Evolutionary conservation across 1,140 invertebrate species (phyloP).

Genomic region (Bombus ignitus): DNA sequence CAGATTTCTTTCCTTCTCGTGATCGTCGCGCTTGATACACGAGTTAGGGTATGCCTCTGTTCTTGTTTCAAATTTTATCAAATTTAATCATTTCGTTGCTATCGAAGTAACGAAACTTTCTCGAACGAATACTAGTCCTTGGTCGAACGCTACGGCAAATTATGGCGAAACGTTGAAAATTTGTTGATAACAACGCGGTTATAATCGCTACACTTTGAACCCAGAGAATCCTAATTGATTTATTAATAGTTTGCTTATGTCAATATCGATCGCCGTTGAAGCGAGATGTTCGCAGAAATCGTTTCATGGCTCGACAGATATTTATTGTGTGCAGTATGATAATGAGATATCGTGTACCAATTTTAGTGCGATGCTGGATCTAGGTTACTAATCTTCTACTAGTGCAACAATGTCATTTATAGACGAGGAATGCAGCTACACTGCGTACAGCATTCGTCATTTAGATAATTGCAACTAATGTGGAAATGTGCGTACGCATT

Average conservation of each 20-base stretch:
- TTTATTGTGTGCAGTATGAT: constrained; percentile 17
- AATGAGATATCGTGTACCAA: constrained; percentile 29
- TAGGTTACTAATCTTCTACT: constrained; percentile 22
- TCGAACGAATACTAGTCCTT: too few relatives aligned
- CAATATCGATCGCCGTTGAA: neutral
- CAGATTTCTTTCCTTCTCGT: neutral
- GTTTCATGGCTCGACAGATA: neutral
- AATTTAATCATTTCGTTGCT: too few relatives aligned
- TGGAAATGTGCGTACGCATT: neutral
- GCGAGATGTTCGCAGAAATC: neutral
- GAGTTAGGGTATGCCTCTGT: accelerated
- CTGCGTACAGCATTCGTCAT: neutral
- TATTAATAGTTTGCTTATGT: neutral
- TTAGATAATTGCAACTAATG: constrained; percentile 10
- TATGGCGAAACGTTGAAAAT: too few relatives aligned
- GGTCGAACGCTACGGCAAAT: too few relatives aligned
- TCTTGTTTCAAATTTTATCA: too few relatives aligned
- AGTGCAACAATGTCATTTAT: neutral
- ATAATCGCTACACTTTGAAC: too few relatives aligned
- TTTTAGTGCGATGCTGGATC: neutral
- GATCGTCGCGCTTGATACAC: neutral
- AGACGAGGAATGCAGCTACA: neutral
- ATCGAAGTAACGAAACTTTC: too few relatives aligned
- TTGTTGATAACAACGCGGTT: too few relatives aligned
- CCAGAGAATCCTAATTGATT: too few relatives aligned